phyloP scores from a whole-genome alignment of 2,113 vertebrate species.

The Varanus komodoensis region DNA sequence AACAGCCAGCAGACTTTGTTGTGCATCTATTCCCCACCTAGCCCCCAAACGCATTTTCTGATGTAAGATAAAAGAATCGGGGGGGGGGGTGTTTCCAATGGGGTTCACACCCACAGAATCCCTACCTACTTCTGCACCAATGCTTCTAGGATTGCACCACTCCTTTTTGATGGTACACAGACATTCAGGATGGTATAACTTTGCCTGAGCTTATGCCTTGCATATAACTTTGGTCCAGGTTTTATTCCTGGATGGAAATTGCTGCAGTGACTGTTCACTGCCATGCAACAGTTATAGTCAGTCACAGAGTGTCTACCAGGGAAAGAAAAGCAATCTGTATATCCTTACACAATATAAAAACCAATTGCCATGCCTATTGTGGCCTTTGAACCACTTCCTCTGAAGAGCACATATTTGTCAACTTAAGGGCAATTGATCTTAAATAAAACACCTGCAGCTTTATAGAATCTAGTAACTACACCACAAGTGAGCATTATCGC shows the following conservation, averaged over 20 bases:
- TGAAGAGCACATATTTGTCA: neutral
- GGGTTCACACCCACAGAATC: no score
- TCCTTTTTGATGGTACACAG: neutral
- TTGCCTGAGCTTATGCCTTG: neutral
- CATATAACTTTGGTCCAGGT: neutral
- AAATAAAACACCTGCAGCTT: no score
- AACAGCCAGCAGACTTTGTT: no score
- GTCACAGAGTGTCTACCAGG: no score
- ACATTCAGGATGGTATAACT: neutral
- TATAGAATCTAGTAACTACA: neutral
- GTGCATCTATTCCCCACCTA: no score
- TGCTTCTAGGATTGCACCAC: neutral
- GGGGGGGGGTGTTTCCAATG: no score
- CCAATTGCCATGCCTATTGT: neutral
- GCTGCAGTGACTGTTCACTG: neutral
- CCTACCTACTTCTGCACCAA: neutral
- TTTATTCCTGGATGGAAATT: neutral
- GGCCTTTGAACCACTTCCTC: neutral
- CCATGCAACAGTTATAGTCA: no score
- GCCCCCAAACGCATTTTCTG: no score
- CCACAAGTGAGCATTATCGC: neutral
- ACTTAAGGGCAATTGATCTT: neutral
- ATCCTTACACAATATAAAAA: no score
- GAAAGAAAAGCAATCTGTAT: no score
- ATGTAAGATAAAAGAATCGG: no score